Percentiles rank a stretch among this genome's conserved stretches.
These are phyloP conservation scores for Columba guinea DNA, from an alignment of 2,797 vertebrate genomes.

Conservation along the genomic window DNA sequence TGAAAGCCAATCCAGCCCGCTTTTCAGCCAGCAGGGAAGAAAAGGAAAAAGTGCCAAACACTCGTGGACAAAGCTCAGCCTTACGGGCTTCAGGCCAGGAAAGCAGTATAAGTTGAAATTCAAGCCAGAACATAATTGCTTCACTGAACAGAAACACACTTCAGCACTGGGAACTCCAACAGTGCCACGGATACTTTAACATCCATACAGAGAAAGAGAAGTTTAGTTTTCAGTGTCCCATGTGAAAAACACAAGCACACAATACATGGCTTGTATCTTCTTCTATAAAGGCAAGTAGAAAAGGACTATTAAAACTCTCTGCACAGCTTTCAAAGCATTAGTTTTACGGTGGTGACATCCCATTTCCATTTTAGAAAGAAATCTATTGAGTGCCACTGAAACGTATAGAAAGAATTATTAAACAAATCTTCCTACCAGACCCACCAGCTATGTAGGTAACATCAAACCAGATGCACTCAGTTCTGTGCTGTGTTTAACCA, in stretches of 20 bases:
- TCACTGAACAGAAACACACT: conserved; percentile 1
- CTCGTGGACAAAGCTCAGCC: conserved; percentile 42
- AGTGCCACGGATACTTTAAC: not conserved
- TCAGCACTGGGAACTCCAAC: not conserved
- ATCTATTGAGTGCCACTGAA: not conserved
- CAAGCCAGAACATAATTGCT: conserved; percentile 39
- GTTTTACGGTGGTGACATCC: not conserved
- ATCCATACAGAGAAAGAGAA: not conserved
- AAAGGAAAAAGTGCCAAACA: conserved; percentile 25
- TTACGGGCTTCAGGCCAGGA: conserved; percentile 33
- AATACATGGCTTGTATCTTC: not conserved
- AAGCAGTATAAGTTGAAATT: conserved; percentile 13
- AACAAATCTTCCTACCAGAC: not conserved
- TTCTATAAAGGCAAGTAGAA: not conserved
- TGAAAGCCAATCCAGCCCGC: conserved; percentile 7
- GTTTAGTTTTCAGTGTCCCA: not conserved
- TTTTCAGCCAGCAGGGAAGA: not conserved
- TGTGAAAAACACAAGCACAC: not conserved
- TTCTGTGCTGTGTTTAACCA: not conserved
- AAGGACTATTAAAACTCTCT: not conserved
- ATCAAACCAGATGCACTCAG: not conserved
- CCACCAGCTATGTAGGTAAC: not conserved
- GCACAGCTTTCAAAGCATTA: not conserved
- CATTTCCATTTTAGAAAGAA: not conserved
- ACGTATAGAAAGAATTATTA: not conserved